Evolutionary conservation across 2,888 invertebrate genomes (phyloP), one percentile per base, ranked within the genome.

Genomic region (Scaptomyza cyrtandrae): DNA sequence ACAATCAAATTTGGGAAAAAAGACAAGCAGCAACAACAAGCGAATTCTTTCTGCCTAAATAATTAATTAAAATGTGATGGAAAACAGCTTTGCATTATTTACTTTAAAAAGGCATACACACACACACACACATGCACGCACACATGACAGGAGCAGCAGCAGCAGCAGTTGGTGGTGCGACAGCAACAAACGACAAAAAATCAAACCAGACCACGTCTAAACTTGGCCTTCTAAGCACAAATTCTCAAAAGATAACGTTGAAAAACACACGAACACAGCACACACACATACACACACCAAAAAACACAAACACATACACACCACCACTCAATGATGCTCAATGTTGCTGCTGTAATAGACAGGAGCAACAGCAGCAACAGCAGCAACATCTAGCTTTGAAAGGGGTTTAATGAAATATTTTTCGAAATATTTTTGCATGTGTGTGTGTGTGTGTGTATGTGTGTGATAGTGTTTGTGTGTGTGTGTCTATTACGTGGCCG

Each of bases 41-140:
- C 78, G 80, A 84, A 89, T 84, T 88, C 85, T 84, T 88, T 86
- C 35, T 81, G 83, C 80, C 81, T 90, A 89, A 91, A 90, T 91
- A 90, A 90, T 91, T 90, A 91, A 90, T 90, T 90, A 90, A 91
- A 91, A 91, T 90, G 90, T 91, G 90, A 90, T 90, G 90, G 91
- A 91, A 90, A 90, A 90, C 85, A 86, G 88, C 90, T 89, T 89
- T 90, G 89, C 90, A 89, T 90, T 90, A 91, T 90, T 90, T 90
- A 90, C 86, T 82, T 87, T 82, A 87, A 85, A 89, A 88, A 79
- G 77, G 77, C 79, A 60, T 59, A 74, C 68, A 70, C 76, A 74
- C 72, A 70, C 69, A 56, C 48, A 48, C 35, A 45, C 63, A 74
- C 55, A 60, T 37, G 50, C 67, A 57, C 55, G 59, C 61, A 59